Base-by-base conservation (phyloP, 2,797 vertebrate species). In the Gymnothorax reevesii region DNA sequence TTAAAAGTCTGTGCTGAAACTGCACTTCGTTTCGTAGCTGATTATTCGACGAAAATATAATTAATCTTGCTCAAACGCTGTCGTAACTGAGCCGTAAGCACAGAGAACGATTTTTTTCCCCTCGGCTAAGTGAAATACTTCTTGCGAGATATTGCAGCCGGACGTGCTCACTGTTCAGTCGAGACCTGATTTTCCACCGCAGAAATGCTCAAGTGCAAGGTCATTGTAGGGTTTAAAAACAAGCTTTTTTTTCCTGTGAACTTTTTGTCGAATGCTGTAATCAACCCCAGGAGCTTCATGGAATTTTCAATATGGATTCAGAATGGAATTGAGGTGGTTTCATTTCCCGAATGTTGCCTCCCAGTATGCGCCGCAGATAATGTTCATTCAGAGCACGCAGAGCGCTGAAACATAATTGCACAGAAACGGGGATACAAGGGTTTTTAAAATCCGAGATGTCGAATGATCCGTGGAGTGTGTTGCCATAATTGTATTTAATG, bases 241-340 rank as follows among this genome's bases (percentile, higher is more conserved):
- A 52, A 42, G 5, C 73, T 77, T 12, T 77, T 6, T 7, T 22
- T 86, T 85, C n/a, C 52, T 0, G 86, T 91, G 86, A 84, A 25
- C 83, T 86, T 88, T 89, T 88, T 83, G 89, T 89, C 84, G 93
- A 94, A 90, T 90, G 92, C 89, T 91, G 83, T 80, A 87, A 83
- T 89, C 84, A 89, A 60, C 87, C 66, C 86, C 85, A 85, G 86
- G 60, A 90, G 91, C 93, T 91, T 89, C 89, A 87, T 90, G 85
- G 88, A 91, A 88, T 79, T 86, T 87, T 83, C 62, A 69, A 52
- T 69, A 86, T 88, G 75, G 82, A 89, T 89, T 91, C 66, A 88
- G 73, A 88, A 66, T 83, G 80, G 55, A 87, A 82, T 57, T 88
- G 88, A 54, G 82, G 84, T 89, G 25, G 88, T 89, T 89, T 89